These are phyloP conservation scores for Phrynocephalus forsythii DNA, from an alignment of 2,797 vertebrate species.

Conservation along the genomic window DNA sequence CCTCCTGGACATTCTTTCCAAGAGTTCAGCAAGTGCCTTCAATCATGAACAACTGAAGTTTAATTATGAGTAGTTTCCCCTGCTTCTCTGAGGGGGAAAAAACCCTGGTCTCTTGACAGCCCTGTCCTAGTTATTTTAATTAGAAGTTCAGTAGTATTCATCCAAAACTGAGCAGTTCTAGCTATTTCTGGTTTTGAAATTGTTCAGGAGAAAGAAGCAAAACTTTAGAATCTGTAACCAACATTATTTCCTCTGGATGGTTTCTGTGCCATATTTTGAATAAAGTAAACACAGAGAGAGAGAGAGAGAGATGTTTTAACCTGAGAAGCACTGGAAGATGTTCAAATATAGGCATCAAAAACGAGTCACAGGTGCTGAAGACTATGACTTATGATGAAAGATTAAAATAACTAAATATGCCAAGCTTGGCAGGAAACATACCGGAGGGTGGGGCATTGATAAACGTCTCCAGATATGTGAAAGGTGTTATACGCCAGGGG, in stretches of 20 bases:
- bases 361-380: constrained; percentile 64
- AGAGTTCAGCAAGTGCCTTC: no score
- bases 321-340: constrained; percentile 48
- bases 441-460: constrained; percentile 59
- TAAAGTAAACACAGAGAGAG: constrained; percentile 23
- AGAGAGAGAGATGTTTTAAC: constrained; percentile 30
- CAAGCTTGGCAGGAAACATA: constrained; percentile 70
- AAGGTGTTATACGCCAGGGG: constrained; percentile 50
- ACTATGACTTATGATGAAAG: constrained; percentile 56
- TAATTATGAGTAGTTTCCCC: no score
- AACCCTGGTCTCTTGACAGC: no score
- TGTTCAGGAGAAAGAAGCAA: no score
- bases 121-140: no score
- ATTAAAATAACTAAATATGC: constrained; percentile 72
- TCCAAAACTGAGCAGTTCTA: no score
- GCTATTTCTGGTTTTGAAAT: no score
- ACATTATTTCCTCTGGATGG: constrained; percentile 17
- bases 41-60: no score
- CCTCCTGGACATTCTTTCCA: no score
- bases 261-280: background rate
- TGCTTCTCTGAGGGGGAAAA: no score
- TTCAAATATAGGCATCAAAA: constrained; percentile 61
- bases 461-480: constrained; percentile 71
- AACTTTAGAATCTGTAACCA: no score
- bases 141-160: no score